Percentiles rank a stretch among this genome's conserved stretches.
phyloP scores from a whole-genome alignment of 2,113 vertebrate genomes.

The Cacatua alba region DNA sequence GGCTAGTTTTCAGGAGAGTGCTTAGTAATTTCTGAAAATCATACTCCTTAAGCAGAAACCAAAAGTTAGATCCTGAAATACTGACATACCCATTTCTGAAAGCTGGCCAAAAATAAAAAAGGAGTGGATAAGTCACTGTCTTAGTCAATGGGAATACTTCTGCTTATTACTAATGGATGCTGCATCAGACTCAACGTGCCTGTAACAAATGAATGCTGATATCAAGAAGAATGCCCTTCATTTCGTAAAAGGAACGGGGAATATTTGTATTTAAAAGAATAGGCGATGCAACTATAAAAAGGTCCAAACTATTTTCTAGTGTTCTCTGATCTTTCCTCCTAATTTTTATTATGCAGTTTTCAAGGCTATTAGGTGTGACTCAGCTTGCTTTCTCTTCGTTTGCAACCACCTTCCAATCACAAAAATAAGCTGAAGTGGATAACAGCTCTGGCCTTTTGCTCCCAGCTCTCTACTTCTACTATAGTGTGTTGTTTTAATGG shows the following conservation, averaged over 20 bases:
- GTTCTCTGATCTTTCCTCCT: not conserved
- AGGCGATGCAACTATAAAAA: not conserved
- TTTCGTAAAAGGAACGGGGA: not conserved
- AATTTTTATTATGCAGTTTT: slow-evolving; percentile 12
- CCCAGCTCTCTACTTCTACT: slow-evolving; percentile 11
- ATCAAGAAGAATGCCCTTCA: not conserved
- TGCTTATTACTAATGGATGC: not conserved
- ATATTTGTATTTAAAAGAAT: not conserved
- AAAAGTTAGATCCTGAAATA: not conserved
- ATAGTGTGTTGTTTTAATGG: slow-evolving; percentile 41
- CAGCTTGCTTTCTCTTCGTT: slow-evolving; percentile 1
- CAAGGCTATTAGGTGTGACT: slow-evolving; percentile 1
- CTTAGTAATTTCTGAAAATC: not conserved
- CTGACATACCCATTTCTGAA: not conserved
- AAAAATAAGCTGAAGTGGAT: slow-evolving; percentile 29
- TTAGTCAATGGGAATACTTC: not conserved
- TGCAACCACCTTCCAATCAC: slow-evolving; percentile 3
- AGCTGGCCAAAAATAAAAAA: not conserved
- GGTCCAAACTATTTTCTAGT: not conserved
- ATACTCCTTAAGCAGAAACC: not conserved
- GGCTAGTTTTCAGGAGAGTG: not conserved
- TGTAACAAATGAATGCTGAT: not conserved
- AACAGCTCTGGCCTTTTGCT: slow-evolving; percentile 53
- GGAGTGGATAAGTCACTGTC: not conserved
- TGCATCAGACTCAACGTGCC: not conserved